phyloP scores from a whole-genome alignment of 35 echinoderm and acorn worm species.

The Diadema setosum region DNA sequence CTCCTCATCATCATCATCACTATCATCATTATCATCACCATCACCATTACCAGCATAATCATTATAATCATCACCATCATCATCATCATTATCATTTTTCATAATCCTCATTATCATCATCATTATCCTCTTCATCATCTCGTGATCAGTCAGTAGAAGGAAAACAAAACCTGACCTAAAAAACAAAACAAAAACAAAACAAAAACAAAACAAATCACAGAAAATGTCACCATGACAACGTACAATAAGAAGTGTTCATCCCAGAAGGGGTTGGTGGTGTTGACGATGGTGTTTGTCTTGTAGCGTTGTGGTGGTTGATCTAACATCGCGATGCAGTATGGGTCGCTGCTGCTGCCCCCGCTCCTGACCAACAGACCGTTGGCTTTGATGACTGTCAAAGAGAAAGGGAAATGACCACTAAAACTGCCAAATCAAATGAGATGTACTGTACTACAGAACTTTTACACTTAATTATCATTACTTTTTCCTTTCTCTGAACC shows the following conservation, averaged over 20 bases:
- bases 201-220: background rate
- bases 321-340: slow-evolving; percentile 84
- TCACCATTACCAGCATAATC: background rate
- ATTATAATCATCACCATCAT: background rate
- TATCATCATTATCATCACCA: background rate
- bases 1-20: background rate
- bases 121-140: no score
- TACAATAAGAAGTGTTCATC: slow-evolving; percentile 99
- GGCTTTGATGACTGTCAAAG: slow-evolving; percentile 67
- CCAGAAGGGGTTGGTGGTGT: slow-evolving; percentile 95
- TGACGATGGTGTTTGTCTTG: slow-evolving; percentile 84
- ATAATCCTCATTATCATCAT: no score
- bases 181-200: background rate
- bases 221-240: background rate
- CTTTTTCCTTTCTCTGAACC: no score
- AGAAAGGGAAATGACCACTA: background rate
- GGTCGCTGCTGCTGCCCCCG: slow-evolving; percentile 66
- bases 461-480: no score
- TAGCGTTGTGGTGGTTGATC: slow-evolving; percentile 85
- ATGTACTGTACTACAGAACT: no score
- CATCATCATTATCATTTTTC: background rate
- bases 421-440: no score
- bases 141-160: no score
- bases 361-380: slow-evolving; percentile 58
- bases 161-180: background rate